Evolutionary conservation across 1,140 invertebrate genomes (phyloP).

Genomic region (Brachystomella parvula): DNA sequence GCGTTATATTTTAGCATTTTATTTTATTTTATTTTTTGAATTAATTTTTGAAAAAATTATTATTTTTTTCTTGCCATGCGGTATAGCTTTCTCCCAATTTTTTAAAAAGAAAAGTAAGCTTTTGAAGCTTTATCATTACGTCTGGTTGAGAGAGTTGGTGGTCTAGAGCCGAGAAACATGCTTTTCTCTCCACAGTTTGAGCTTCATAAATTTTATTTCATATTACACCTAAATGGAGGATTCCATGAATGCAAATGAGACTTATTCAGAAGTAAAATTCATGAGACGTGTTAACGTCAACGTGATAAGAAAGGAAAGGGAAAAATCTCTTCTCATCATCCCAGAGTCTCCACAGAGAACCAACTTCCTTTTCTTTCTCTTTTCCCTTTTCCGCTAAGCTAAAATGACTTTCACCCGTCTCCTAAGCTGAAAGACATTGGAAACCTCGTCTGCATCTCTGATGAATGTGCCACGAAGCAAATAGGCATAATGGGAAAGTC

Average conservation of each 20-base stretch:
- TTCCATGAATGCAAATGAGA: conserved; percentile 10
- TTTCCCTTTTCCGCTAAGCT: background rate
- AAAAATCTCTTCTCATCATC: background rate
- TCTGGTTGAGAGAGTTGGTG: too few species aligned
- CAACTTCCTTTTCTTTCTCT: background rate
- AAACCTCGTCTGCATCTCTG: background rate
- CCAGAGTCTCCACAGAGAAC: background rate
- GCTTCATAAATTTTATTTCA: background rate
- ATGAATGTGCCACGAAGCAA: background rate
- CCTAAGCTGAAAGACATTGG: background rate
- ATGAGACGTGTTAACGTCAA: background rate
- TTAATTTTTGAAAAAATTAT: too few species aligned
- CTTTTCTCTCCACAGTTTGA: too few species aligned
- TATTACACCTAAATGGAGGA: background rate
- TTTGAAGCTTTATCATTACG: too few species aligned
- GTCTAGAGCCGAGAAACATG: too few species aligned
- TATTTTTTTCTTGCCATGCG: too few species aligned
- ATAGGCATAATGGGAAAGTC: background rate
- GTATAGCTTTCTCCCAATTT: too few species aligned
- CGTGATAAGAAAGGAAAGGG: conserved; percentile 2
- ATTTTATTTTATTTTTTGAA: too few species aligned
- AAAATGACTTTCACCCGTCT: background rate
- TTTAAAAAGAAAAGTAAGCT: too few species aligned
- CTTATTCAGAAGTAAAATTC: conserved; percentile 4
- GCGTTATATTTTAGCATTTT: too few species aligned